These are phyloP conservation scores for Chlorops oryzae DNA, from an alignment of 1,140 invertebrate species.

Conservation along the genomic window DNA sequence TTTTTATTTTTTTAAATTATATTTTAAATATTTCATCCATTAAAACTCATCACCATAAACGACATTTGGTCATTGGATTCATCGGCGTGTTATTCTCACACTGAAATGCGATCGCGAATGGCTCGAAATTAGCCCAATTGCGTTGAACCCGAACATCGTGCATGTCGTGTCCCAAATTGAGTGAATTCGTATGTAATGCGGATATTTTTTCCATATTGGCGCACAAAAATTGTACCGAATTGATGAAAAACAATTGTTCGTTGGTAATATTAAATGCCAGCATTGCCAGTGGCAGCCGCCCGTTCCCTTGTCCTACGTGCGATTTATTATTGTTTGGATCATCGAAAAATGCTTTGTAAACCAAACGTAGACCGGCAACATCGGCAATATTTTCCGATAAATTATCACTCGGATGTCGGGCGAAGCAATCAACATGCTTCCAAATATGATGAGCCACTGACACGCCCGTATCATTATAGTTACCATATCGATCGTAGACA, in stretches of 20 bases:
- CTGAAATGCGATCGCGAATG: conserved; percentile 25
- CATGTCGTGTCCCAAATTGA: conserved; percentile 22
- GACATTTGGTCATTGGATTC: conserved; percentile 18
- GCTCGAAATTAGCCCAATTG: conserved; percentile 29
- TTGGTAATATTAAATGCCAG: conserved; percentile 8
- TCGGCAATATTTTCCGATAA: conserved; percentile 27
- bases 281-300: not conserved
- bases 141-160: conserved; percentile 27
- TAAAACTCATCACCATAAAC: conserved; percentile 18
- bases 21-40: not conserved
- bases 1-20: not conserved
- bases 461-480: conserved; percentile 22
- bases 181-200: not conserved
- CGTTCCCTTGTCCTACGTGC: no score
- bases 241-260: conserved; percentile 28
- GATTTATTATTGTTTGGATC: not conserved
- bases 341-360: conserved; percentile 20
- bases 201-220: conserved; percentile 23
- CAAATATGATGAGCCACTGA: conserved; percentile 20
- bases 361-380: conserved; percentile 26
- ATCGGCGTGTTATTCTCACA: conserved; percentile 21
- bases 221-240: conserved; percentile 32
- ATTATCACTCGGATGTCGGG: not conserved
- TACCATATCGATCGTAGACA: conserved; percentile 25
- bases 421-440: conserved; percentile 20